phyloP scores from a whole-genome alignment of 2,888 invertebrate genomes.

The Tachina lurida region DNA sequence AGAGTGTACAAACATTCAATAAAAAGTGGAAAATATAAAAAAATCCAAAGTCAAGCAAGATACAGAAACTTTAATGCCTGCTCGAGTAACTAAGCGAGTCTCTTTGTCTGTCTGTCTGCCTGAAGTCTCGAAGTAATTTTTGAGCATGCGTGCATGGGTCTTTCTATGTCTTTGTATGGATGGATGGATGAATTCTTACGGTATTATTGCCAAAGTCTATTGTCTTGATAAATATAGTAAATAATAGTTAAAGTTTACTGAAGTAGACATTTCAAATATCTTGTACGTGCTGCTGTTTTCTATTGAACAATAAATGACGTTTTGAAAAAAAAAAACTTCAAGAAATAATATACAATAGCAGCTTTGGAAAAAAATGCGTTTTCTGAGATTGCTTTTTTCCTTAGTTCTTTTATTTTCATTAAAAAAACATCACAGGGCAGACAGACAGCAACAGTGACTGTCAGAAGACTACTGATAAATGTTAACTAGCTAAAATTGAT shows the following conservation, averaged over 20 bases:
- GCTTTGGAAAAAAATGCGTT: slow-evolving; percentile 53
- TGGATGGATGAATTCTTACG: slow-evolving; percentile 63
- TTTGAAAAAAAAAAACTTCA: slow-evolving; percentile 20
- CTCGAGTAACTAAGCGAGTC: slow-evolving; percentile 62
- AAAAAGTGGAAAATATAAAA: slow-evolving; percentile 34
- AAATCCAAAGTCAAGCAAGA: slow-evolving; percentile 14
- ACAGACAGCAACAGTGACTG: slow-evolving; percentile 50
- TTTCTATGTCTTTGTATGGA: slow-evolving; percentile 3
- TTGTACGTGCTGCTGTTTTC: slow-evolving; percentile 69
- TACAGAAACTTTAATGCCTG: slow-evolving; percentile 61
- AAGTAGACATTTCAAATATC: slow-evolving; percentile 71
- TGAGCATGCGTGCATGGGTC: slow-evolving; percentile 6
- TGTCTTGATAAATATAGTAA: slow-evolving; percentile 67
- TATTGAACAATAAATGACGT: slow-evolving; percentile 41
- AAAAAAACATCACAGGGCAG: slow-evolving; percentile 47
- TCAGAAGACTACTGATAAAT: slow-evolving; percentile 55
- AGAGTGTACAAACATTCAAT: slow-evolving; percentile 55
- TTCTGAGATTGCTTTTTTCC: slow-evolving; percentile 38
- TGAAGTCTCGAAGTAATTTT: slow-evolving; percentile 19
- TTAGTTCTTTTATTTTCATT: not conserved
- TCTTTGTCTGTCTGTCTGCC: slow-evolving; percentile 73
- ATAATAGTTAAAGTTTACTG: slow-evolving; percentile 70
- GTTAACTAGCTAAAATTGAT: slow-evolving; percentile 49
- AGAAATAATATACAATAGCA: slow-evolving; percentile 16
- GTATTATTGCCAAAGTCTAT: slow-evolving; percentile 70